phyloP scores from a whole-genome alignment of 2,888 invertebrate species.

The Melieria omissa region DNA sequence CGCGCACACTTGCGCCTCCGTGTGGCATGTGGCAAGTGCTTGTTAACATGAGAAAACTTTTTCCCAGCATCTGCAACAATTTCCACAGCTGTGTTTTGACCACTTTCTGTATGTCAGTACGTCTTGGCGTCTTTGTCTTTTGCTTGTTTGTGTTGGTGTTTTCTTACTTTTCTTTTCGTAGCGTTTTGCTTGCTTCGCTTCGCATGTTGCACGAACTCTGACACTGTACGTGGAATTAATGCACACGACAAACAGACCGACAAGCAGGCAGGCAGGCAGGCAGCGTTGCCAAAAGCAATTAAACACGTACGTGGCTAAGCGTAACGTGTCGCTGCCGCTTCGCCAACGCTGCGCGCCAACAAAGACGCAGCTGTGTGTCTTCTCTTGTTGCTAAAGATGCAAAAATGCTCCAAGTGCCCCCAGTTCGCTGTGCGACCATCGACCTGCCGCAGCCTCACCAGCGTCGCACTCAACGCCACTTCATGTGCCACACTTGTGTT shows the following conservation, averaged over 20 bases:
- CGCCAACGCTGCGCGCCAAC: too few relatives aligned
- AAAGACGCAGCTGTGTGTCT: too few relatives aligned
- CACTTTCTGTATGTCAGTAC: too few relatives aligned
- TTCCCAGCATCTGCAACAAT: background rate
- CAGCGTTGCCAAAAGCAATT: slow-evolving; percentile 26
- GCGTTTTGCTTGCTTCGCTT: background rate
- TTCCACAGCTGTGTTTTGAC: too few relatives aligned
- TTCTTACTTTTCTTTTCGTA: background rate
- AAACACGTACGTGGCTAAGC: slow-evolving; percentile 16
- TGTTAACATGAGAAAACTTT: slow-evolving; percentile 23
- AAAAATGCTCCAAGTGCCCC: too few relatives aligned
- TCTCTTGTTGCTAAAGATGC: too few relatives aligned
- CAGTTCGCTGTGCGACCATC: too few relatives aligned
- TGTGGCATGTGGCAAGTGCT: slow-evolving; percentile 19
- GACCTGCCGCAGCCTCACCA: too few relatives aligned
- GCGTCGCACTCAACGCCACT: too few relatives aligned
- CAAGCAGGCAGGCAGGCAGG: background rate
- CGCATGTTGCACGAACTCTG: background rate
- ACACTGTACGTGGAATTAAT: background rate
- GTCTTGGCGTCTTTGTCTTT: background rate
- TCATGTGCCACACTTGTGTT: too few relatives aligned
- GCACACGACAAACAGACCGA: too few relatives aligned
- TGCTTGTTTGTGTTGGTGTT: slow-evolving; percentile 16
- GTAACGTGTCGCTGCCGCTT: slow-evolving; percentile 5
- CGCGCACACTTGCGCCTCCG: slow-evolving; percentile 1